Evolutionary conservation across 2,113 vertebrate species (phyloP), one percentile per base, ranked within the genome.

Genomic region (Scortum barcoo): DNA sequence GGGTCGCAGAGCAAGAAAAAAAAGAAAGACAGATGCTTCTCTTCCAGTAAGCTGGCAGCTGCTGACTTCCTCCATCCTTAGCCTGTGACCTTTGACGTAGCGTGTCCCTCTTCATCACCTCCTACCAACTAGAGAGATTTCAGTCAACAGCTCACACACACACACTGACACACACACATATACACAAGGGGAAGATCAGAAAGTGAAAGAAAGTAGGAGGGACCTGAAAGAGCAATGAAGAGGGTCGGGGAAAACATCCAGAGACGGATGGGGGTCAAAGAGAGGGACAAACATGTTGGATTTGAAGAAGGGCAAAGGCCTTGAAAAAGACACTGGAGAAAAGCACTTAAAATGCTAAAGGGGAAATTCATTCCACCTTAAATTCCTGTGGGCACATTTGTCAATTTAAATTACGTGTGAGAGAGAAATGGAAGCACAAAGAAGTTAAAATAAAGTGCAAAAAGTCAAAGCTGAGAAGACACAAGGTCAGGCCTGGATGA

Each of bases 51-150:
- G n/a, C 57, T 77, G 5, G 50, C 11, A 78, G 69, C 84, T 81
- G 80, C 61, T 38, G 60, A 79, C 78, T 85, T 86, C 75, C 83
- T 88, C 48, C 36, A 75, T 87, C 50, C 66, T 86, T 67, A 83
- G 51, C 83, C 85, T 38, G 30, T 80, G 85, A 88, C 5, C 79
- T 79, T 79, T 83, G 73, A 84, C 22, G 24, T 46, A 36, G 69
- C n/a, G 14, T 63, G 79, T 80, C 73, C 81, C 65, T 77, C 88
- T 77, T 80, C 85, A 71, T 72, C 72, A 56, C 74, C 58, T 83
- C 61, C 81, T 1, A 71, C 33, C 42, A 72, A 78, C 26, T 50
- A 36, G 48, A 87, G 19, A 26, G 54, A 62, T 74, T 79, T 86
- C 76, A 83, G 71, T 81, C 73, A 76, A 71, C 76, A 69, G 60